phyloP scores from a whole-genome alignment of 2,797 vertebrate genomes.

The Parauchenoglanis ngamensis region DNA sequence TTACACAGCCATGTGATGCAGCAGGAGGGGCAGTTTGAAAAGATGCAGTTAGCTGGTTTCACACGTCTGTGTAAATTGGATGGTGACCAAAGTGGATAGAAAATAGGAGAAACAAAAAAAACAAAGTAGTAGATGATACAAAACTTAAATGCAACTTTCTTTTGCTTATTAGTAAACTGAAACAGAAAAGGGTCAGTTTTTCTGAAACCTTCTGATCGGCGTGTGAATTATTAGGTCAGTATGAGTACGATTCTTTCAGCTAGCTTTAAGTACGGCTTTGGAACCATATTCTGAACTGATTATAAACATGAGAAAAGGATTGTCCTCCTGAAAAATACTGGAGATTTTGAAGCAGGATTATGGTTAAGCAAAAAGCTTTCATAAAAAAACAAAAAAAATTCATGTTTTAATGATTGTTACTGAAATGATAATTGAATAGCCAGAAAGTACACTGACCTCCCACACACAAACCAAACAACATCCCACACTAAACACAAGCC shows the following conservation, averaged over 20 bases:
- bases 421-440: background rate
- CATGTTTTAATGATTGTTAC: background rate
- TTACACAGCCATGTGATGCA: background rate
- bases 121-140: background rate
- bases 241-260: background rate
- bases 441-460: background rate
- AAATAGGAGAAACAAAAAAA: background rate
- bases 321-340: background rate
- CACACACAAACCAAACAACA: background rate
- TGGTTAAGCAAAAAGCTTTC: background rate
- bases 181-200: background rate
- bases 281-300: background rate
- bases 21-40: background rate
- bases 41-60: background rate
- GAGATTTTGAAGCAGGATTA: background rate
- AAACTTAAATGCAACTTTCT: background rate
- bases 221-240: background rate
- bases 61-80: background rate
- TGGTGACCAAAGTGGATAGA: background rate
- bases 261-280: background rate
- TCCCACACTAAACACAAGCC: background rate
- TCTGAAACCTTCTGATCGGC: background rate
- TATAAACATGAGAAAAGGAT: background rate
- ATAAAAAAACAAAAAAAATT: background rate
- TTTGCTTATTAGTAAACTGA: background rate